Percentiles rank a stretch among this genome's conserved stretches.
Evolutionary conservation across 2,113 vertebrate species (phyloP).

Genomic region (Etia nguti): DNA sequence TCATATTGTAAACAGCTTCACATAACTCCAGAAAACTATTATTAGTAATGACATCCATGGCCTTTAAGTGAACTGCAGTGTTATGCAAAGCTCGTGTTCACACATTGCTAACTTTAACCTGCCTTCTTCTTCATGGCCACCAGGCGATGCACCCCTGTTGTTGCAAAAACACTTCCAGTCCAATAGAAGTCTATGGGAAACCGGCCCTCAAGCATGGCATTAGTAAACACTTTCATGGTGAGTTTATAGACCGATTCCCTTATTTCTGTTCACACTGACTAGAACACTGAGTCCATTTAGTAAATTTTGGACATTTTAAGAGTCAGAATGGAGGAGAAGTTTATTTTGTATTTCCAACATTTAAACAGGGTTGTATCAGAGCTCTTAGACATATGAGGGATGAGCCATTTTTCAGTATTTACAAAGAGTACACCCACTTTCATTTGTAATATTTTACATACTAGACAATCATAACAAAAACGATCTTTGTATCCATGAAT

Average conservation of each 20-base stretch:
- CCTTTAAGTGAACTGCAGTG: not conserved
- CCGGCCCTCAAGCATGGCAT: fast-evolving
- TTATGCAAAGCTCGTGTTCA: fast-evolving
- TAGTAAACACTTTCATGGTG: not conserved
- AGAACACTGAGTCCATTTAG: not conserved
- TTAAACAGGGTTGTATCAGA: not conserved
- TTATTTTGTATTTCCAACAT: not conserved
- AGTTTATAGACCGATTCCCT: not conserved
- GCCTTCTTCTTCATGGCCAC: not conserved
- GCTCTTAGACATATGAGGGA: not conserved
- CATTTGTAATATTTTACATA: not conserved
- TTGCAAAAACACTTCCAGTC: not conserved
- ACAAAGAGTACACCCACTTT: not conserved
- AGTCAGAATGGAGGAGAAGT: not conserved
- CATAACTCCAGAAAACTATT: not conserved
- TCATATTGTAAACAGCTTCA: not conserved
- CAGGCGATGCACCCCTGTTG: not conserved
- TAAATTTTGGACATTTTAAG: not conserved
- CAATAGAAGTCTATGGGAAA: not conserved
- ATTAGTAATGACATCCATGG: not conserved
- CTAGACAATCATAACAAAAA: not conserved
- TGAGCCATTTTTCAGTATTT: not conserved
- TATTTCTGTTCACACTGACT: not conserved
- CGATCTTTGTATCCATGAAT: not conserved
- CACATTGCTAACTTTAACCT: not conserved